phyloP scores from a whole-genome alignment of 2,113 vertebrate genomes.

The Melozone crissalis region DNA sequence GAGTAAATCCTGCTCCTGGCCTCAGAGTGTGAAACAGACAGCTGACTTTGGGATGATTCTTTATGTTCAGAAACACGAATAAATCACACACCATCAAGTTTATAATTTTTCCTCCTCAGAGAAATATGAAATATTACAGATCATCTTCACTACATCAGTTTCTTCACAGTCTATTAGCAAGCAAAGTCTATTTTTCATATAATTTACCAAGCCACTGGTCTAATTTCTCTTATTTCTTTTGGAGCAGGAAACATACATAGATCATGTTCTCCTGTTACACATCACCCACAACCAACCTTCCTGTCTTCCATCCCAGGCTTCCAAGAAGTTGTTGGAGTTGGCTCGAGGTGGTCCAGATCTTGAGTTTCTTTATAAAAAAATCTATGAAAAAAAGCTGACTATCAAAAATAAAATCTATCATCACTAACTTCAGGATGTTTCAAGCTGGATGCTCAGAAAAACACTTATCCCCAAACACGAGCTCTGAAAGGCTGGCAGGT shows the following conservation, averaged over 20 bases:
- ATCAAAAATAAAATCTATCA: background rate
- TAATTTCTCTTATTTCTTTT: constrained; percentile 70
- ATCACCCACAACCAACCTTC: background rate
- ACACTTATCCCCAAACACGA: background rate
- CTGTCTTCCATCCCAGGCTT: background rate
- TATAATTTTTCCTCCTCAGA: constrained; percentile 76
- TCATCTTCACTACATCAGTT: constrained; percentile 73
- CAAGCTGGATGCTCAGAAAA: background rate
- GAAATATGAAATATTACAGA: constrained; percentile 77
- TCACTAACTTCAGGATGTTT: background rate
- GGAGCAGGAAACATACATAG: constrained; percentile 36
- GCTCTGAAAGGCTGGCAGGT: background rate
- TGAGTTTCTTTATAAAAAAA: background rate
- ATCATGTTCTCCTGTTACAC: background rate
- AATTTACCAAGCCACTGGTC: constrained; percentile 77
- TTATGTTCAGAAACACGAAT: constrained; percentile 72
- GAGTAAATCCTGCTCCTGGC: constrained; percentile 18
- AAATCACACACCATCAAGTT: constrained; percentile 78
- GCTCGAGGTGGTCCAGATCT: background rate
- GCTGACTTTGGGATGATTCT: constrained; percentile 61
- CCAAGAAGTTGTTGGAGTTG: background rate
- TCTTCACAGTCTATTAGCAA: constrained; percentile 78
- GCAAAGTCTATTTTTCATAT: constrained; percentile 72
- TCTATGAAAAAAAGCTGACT: background rate
- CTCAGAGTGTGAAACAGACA: constrained; percentile 38